Evolutionary conservation across 2,113 vertebrate genomes (phyloP).

Genomic region (Promerops cafer): DNA sequence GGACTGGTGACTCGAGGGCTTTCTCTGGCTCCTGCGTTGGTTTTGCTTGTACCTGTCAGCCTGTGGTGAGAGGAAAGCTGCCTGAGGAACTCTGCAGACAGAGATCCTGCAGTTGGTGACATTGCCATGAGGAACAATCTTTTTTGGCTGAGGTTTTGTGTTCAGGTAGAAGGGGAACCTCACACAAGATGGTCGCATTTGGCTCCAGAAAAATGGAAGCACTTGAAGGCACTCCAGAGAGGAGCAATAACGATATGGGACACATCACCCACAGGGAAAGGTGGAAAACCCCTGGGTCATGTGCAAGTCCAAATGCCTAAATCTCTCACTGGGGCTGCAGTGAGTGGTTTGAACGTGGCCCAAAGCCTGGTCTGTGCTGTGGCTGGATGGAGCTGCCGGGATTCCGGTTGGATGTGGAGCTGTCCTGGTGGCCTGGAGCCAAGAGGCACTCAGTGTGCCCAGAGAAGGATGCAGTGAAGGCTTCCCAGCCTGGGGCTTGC

Average conservation of each 20-base stretch:
- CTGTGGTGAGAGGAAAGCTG: neutral
- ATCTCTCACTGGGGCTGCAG: neutral
- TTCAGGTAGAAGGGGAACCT: neutral
- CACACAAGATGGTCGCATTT: neutral
- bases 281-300: neutral
- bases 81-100: neutral
- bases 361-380: neutral
- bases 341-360: neutral
- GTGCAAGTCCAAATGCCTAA: neutral
- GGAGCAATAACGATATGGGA: neutral
- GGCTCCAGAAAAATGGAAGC: neutral
- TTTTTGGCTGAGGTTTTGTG: neutral
- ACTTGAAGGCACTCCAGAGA: neutral
- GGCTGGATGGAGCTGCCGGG: accelerated
- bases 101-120: neutral
- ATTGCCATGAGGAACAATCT: neutral
- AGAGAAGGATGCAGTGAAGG: neutral
- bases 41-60: neutral
- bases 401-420: neutral
- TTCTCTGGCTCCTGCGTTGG: neutral
- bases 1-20: neutral
- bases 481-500: neutral
- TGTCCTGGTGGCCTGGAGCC: neutral
- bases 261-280: neutral
- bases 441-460: neutral